Conservation (phyloP, 2,113 vertebrate genomes). For the Rattus rattus region DNA sequence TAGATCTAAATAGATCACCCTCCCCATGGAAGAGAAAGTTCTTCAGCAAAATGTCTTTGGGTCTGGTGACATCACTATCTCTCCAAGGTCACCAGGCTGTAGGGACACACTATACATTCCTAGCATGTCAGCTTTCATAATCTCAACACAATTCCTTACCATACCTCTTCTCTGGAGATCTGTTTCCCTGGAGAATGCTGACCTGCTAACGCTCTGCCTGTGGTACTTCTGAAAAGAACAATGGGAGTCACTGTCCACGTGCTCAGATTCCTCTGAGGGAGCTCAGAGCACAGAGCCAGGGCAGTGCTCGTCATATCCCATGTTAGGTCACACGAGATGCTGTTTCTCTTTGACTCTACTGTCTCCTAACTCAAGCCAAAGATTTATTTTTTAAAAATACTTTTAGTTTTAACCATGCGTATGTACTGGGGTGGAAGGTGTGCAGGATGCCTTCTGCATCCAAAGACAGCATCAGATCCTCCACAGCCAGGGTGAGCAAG, state of each 20-base stretch:
- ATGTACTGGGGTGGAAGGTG: too few species aligned
- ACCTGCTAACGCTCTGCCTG: background rate
- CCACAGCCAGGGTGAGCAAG: background rate
- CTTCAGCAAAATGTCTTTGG: background rate
- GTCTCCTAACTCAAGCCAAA: background rate
- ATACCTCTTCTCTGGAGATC: background rate
- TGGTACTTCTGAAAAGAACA: background rate
- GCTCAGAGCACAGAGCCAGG: background rate
- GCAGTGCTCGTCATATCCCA: background rate
- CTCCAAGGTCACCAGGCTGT: background rate
- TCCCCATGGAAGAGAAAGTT: background rate
- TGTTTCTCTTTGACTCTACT: background rate
- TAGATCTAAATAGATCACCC: background rate
- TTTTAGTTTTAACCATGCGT: background rate
- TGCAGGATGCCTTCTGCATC: background rate
- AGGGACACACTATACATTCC: background rate
- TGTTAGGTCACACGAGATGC: background rate
- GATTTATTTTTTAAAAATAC: background rate
- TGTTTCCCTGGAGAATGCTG: slow-evolving; percentile 26
- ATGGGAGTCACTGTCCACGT: background rate
- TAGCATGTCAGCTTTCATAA: background rate
- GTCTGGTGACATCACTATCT: background rate
- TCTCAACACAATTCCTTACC: background rate
- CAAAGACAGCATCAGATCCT: background rate
- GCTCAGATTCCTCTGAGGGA: background rate